Evolutionary conservation across 2,888 invertebrate species (phyloP).

Genomic region (Zaprionus bogoriensis): DNA sequence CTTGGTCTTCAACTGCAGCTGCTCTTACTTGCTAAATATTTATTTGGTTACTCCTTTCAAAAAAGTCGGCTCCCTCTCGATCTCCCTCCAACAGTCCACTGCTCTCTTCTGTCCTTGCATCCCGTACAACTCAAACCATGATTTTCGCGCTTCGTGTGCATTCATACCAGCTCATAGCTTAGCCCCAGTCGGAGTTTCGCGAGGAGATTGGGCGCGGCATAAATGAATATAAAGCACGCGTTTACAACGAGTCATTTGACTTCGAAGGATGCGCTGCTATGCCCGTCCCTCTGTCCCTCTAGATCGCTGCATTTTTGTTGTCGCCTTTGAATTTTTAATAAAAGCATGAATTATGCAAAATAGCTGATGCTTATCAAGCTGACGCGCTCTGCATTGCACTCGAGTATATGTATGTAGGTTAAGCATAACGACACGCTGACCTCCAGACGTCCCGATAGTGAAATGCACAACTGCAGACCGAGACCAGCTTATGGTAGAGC

Average conservation of each 20-base stretch:
- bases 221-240: constrained; percentile 69
- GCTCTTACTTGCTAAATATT: not conserved
- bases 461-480: not conserved
- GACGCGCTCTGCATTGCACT: constrained; percentile 20
- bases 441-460: constrained; percentile 3
- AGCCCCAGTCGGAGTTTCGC: constrained; percentile 9
- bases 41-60: not conserved
- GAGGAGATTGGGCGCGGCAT: constrained; percentile 44
- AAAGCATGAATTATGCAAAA: constrained; percentile 68
- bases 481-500: no score
- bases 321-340: constrained; percentile 59
- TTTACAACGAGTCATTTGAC: constrained; percentile 66
- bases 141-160: constrained; percentile 9
- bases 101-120: not conserved
- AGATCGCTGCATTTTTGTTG: constrained; percentile 16
- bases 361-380: constrained; percentile 30
- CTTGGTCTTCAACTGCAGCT: not conserved
- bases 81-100: not conserved
- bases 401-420: not conserved
- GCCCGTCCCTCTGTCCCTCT: not conserved
- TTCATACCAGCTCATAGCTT: constrained; percentile 5
- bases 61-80: not conserved
- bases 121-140: not conserved
- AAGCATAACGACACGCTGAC: constrained; percentile 3
- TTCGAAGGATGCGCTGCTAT: constrained; percentile 22